Conservation (phyloP, 2,113 vertebrate genomes). For the Hemicordylus capensis region DNA sequence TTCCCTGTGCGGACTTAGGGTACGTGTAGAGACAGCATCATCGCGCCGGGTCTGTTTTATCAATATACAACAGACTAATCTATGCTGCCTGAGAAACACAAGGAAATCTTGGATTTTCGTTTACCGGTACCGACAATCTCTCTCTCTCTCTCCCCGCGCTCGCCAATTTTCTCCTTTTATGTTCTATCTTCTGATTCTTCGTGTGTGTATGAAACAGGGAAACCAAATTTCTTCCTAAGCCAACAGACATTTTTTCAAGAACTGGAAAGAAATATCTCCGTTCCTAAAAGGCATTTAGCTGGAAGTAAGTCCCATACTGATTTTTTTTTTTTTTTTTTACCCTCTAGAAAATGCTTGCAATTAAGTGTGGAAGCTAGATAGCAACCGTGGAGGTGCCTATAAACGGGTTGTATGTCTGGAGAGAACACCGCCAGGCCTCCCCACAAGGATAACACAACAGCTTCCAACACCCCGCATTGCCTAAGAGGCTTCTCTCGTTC, state of each 20-base stretch:
- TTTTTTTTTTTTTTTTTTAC: background rate
- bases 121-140: background rate
- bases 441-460: background rate
- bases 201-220: background rate
- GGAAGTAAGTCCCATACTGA: background rate
- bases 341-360: background rate
- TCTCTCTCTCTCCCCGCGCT: too few species aligned
- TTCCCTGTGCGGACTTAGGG: background rate
- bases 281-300: background rate
- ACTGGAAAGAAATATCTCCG: background rate
- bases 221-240: background rate
- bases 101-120: too few species aligned
- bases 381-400: too few species aligned
- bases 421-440: background rate
- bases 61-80: background rate
- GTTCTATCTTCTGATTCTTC: background rate
- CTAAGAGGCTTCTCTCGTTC: too few species aligned
- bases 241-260: background rate
- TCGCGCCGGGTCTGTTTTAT: background rate
- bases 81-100: background rate
- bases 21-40: background rate
- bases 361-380: too few species aligned
- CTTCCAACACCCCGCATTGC: background rate
- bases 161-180: too few species aligned
- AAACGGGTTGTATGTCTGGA: background rate